Base-by-base conservation (phyloP, 2,888 invertebrate genomes). In the Eulithis testata region DNA sequence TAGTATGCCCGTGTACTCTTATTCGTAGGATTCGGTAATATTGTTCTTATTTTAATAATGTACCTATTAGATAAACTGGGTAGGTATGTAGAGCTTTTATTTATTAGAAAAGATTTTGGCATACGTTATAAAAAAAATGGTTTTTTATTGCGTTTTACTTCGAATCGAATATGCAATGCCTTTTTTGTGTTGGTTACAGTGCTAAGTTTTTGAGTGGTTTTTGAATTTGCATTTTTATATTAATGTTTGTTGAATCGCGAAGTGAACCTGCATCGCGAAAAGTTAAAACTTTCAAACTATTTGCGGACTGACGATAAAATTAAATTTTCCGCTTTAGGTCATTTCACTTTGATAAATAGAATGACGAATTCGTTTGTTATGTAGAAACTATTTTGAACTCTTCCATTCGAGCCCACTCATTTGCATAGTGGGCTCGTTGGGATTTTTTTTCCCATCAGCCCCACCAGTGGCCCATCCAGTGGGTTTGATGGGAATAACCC, bases 291-390 rank as follows among this genome's bases (percentile, higher is more conserved):
- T 66, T 64, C 58, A 65, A 67, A 40, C 50, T 62, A 61, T 59
- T 49, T 70, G 72, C 69, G 65, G 73, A 70, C 68, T 66, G 65
- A 69, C 70, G 66, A 72, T 77, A 74, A 73, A 80, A 81, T 80
- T 77, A 72, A 74, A 78, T 77, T 82, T 75, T 76, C 78, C 75
- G 75, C 76, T 78, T 78, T 76, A 78, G 37, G 37, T 8, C 0
- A 78, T 77, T 76, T 77, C 76, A 78, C 73, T 70, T 73, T 76
- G 75, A 77, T 74, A 76, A 80, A 68, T 66, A 66, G 68, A 72
- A 66, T 70, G 75, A 70, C 62, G 68, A 73, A 75, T 69, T 60
- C 51, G 69, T 68, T 66, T 61, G 64, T 65, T 66, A 62, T 58
- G 58, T 44, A 55, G 60, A 57, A 64, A 27, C 49, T 6, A 40